These are phyloP conservation scores for Eptesicus fuscus DNA, from an alignment of 2,113 vertebrate species.

Conservation along the genomic window DNA sequence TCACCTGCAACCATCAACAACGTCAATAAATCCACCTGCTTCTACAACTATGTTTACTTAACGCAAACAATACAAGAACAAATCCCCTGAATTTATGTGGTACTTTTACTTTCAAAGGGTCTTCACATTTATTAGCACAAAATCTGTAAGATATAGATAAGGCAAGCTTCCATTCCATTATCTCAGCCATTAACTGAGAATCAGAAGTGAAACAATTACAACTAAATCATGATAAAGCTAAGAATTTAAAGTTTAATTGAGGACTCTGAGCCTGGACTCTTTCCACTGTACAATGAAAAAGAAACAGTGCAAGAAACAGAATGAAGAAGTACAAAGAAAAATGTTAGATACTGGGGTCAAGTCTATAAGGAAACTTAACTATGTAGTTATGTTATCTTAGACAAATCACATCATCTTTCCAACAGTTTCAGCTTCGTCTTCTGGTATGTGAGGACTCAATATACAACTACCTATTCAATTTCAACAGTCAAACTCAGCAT, in stretches of 20 bases:
- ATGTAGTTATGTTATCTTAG: not conserved
- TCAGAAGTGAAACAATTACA: not conserved
- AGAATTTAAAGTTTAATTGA: not conserved
- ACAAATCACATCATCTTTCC: not conserved
- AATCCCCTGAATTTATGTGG: not conserved
- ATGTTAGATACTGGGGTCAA: not conserved
- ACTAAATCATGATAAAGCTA: not conserved
- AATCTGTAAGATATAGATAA: not conserved
- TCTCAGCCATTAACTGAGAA: conserved; percentile 20
- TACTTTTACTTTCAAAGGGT: conserved; percentile 21
- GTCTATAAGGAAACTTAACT: not conserved
- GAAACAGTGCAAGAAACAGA: not conserved
- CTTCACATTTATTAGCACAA: not conserved
- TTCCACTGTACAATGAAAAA: not conserved
- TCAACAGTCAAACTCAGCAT: not conserved
- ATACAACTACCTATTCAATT: not conserved
- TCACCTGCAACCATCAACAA: conserved; percentile 88
- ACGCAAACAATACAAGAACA: conserved; percentile 21
- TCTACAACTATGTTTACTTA: conserved; percentile 61
- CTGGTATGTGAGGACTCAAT: not conserved
- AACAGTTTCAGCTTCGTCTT: not conserved
- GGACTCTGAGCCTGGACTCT: not conserved
- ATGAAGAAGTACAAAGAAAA: not conserved
- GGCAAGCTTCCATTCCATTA: not conserved
- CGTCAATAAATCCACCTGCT: conserved; percentile 66